Evolutionary conservation across 1,140 invertebrate species (phyloP).

Genomic region (Drosophila pectinifera): DNA sequence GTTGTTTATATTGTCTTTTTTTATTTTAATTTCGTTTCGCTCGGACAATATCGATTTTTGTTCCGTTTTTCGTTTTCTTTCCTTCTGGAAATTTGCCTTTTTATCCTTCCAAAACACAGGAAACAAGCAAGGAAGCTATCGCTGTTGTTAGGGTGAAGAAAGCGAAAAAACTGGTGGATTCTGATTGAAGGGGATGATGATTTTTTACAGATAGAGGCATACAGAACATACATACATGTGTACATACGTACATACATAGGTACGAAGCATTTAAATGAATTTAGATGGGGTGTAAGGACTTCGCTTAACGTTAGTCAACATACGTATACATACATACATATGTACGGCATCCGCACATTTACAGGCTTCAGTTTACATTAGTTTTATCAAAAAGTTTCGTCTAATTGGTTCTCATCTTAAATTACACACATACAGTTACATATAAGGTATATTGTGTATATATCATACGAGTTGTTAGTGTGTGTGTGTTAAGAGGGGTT

Average conservation of each 20-base stretch:
- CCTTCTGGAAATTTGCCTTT: conserved; percentile 9
- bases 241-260: neutral
- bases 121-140: conserved; percentile 6
- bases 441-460: no score
- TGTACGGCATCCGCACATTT: neutral
- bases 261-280: neutral
- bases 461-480: no score
- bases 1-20: conserved; percentile 15
- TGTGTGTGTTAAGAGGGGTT: no score
- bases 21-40: conserved; percentile 14
- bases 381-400: neutral
- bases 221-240: neutral
- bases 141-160: conserved; percentile 15
- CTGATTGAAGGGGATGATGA: conserved; percentile 11
- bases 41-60: conserved; percentile 8
- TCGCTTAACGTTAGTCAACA: neutral
- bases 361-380: neutral
- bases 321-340: neutral
- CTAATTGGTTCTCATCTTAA: conserved; percentile 4
- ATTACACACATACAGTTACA: no score
- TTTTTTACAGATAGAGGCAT: conserved; percentile 5
- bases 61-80: neutral
- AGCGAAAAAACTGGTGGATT: conserved; percentile 1
- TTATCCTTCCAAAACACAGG: conserved; percentile 6
- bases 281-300: no score